Percentiles rank a stretch among this genome's conserved stretches.
Evolutionary conservation across 2,888 invertebrate species (phyloP).

Genomic region (Idaea dimidiata): DNA sequence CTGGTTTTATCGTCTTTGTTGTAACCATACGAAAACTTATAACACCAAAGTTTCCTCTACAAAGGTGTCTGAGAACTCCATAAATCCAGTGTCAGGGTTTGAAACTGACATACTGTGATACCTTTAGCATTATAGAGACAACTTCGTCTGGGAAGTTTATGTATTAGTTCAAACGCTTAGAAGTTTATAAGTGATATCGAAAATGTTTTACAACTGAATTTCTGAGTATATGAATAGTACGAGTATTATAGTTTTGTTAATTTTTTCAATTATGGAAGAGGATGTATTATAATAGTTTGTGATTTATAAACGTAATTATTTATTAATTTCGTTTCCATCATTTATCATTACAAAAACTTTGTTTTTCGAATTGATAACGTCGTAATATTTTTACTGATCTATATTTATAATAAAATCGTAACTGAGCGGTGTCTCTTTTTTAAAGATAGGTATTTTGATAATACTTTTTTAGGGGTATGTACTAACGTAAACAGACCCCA

Average conservation of each 20-base stretch:
- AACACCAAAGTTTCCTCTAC: conserved; percentile 15
- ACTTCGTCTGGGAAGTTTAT: conserved; percentile 2
- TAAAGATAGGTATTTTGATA: too few relatives aligned
- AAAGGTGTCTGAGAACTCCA: conserved; percentile 22
- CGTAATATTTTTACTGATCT: too few relatives aligned
- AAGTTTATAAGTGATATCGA: neutral
- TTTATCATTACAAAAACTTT: too few relatives aligned
- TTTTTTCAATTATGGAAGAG: neutral
- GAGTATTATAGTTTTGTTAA: conserved; percentile 4
- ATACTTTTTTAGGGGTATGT: too few relatives aligned
- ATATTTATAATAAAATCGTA: too few relatives aligned
- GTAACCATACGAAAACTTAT: conserved; percentile 2
- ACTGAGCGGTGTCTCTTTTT: too few relatives aligned
- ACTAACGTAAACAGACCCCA: too few relatives aligned
- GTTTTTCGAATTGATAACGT: too few relatives aligned
- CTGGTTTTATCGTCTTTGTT: too few relatives aligned
- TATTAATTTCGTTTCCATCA: too few relatives aligned
- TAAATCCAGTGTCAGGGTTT: conserved; percentile 14
- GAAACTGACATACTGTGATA: conserved; percentile 15
- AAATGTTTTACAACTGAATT: neutral
- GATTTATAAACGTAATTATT: too few relatives aligned
- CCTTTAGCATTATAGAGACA: conserved; percentile 4
- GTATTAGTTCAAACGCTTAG: conserved; percentile 2
- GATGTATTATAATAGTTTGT: too few relatives aligned
- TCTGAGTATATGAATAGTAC: neutral